Evolutionary conservation across 1,140 invertebrate species (phyloP), one percentile per base, ranked within the genome.

Genomic region (Ceratina australensis): DNA sequence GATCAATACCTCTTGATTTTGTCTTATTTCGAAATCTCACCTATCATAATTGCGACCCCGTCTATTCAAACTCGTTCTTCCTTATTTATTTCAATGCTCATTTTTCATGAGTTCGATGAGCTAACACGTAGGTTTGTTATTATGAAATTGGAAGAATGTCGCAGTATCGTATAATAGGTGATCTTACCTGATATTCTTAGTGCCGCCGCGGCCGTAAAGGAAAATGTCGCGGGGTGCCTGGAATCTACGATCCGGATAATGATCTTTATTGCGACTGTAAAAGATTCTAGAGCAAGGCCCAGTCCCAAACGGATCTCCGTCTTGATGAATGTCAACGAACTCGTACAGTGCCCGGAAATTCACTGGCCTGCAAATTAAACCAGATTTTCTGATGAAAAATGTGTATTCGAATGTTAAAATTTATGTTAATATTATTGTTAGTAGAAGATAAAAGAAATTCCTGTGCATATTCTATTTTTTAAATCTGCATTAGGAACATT

Each of bases 291-390:
- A 95, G 84, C 95, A 96, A 0, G 93, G 92, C 1, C 94, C 95
- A 12, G 88, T 93, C 0, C 95, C 95, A 89, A 95, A 95, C 0
- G 95, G 94, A 69, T 97, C 95, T 0, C 97, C 97, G 85, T 97
- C 96, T 92, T 97, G 95, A 77, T 96, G 95, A 3, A 97, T 92
- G 89, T 97, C 96, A 12, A 98, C 97, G 82, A 98, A 97, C 90
- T 98, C 97, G 91, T 97, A 98, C n/a, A 97, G 93, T 0, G 96
- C 94, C 84, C 96, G 95, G 87, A 98, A 97, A 82, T 95, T 95
- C 16, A 97, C 94, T 0, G 96, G 96, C 76, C 96, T 96, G 91
- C 49, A 93, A 93, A 59, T 61, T 76, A 79, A 54, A 20, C 42
- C 18, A 73, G 61, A 73, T 49, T 28, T 65, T 3, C 26, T 42